These are phyloP conservation scores for Lonchura striata DNA, from an alignment of 2,113 vertebrate species.

Conservation along the genomic window DNA sequence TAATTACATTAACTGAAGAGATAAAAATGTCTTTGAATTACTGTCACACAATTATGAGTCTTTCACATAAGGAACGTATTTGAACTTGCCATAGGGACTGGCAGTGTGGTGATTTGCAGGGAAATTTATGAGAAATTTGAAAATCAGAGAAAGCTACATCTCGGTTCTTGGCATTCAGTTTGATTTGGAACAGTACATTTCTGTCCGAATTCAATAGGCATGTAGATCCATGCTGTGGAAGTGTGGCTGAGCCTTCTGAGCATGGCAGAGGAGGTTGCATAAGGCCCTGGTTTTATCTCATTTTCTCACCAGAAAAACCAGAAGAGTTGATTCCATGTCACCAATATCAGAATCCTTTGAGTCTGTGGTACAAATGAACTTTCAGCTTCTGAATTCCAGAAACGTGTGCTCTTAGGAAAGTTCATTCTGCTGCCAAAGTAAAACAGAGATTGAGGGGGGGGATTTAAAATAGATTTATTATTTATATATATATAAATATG, in stretches of 20 bases:
- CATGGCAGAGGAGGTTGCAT: background rate
- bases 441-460: background rate
- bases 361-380: accelerated
- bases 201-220: background rate
- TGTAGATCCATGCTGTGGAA: background rate
- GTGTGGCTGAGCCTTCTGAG: background rate
- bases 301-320: background rate
- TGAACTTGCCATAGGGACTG: background rate
- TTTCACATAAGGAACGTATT: background rate
- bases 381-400: background rate
- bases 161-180: accelerated
- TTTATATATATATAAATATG: accelerated
- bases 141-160: background rate
- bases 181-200: background rate
- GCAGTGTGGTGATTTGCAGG: background rate
- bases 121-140: background rate
- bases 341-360: background rate
- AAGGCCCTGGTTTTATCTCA: background rate
- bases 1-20: background rate
- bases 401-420: background rate
- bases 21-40: background rate
- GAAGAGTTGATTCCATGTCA: background rate
- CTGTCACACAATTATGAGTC: background rate
- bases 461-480: background rate
- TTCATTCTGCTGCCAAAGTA: background rate